Evolutionary conservation across 2,113 vertebrate species (phyloP), one percentile per base, ranked within the genome.

Genomic region (Felis catus): DNA sequence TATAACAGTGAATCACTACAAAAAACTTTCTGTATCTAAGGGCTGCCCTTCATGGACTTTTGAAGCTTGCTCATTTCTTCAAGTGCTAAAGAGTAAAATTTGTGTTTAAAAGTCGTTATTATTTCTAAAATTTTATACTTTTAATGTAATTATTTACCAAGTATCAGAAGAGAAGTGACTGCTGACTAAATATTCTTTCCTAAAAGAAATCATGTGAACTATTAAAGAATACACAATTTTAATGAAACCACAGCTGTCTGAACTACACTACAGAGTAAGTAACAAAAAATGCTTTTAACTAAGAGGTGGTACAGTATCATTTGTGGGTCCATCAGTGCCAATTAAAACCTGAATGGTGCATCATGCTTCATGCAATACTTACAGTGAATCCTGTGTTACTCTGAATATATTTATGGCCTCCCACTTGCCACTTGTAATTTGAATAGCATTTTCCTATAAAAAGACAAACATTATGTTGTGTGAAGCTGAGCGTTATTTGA

Each of bases 321-420:
- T 87, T 92, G 68, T 86, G 91, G 94, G 2, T 95, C 94, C 93
- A 97, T 97, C 79, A 97, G 19, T 96, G 93, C 97, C 85, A 98
- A 96, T 93, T 98, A 97, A 98, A 93, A 98, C 81, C 97, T 83
- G 97, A 97, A 95, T 71, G 97, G 97, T 7, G 85, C 71, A 80
- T 94, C 94, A 14, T 58, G 78, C 83, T 93, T 94, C 92, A 88
- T 83, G 94, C 36, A 97, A 96, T 98, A 99, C 99, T 99, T 99
- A 99, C 99, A 99, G 99, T 97, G 99, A 99, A 98, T 99, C 99
- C 98, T 99, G 99, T 91, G 99, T 99, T 98, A 99, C 98, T 99
- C 99, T 99, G 97, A 99, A 99, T 98, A 99, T 99, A 98, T 99
- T 99, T 98, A 99, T 99, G 98, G 99, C 99, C 97, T 99, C 99